These are phyloP conservation scores for Euclidia mi DNA, from an alignment of 2,888 invertebrate genomes.

Conservation along the genomic window DNA sequence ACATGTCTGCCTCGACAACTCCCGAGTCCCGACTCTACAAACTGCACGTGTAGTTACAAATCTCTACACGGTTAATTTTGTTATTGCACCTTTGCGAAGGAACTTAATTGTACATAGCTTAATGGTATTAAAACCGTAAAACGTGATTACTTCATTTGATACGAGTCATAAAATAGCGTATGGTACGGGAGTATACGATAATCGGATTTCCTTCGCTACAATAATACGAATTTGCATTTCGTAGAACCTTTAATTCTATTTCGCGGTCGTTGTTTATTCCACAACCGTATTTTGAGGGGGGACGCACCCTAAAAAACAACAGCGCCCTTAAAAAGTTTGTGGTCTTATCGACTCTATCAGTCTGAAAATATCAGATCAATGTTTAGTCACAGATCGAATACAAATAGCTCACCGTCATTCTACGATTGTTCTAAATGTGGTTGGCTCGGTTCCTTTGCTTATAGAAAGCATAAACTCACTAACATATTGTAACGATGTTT, in stretches of 20 bases:
- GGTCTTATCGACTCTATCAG: neutral
- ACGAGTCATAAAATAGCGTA: constrained; percentile 55
- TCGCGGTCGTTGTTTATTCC: constrained; percentile 10
- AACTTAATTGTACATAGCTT: constrained; percentile 61
- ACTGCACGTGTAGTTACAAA: constrained; percentile 69
- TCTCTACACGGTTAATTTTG: constrained; percentile 72
- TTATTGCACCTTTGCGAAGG: constrained; percentile 66
- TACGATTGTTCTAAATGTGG: neutral
- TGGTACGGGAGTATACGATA: constrained; percentile 27
- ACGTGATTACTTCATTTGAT: constrained; percentile 60
- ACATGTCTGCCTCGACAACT: constrained; percentile 39
- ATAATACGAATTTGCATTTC: constrained; percentile 29
- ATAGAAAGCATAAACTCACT: neutral
- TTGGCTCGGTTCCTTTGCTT: neutral
- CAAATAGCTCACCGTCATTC: neutral
- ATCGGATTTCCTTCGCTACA: constrained; percentile 38
- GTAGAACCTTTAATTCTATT: constrained; percentile 14
- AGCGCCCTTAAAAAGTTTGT: neutral
- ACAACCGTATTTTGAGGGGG: neutral
- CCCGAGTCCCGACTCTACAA: constrained; percentile 55
- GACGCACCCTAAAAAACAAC: neutral
- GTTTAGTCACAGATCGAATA: constrained; percentile 1
- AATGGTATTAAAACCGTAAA: constrained; percentile 64
- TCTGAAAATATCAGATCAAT: neutral
- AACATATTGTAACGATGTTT: neutral